Base-by-base conservation (phyloP, 2,797 vertebrate genomes). In the Myripristis murdjan region DNA sequence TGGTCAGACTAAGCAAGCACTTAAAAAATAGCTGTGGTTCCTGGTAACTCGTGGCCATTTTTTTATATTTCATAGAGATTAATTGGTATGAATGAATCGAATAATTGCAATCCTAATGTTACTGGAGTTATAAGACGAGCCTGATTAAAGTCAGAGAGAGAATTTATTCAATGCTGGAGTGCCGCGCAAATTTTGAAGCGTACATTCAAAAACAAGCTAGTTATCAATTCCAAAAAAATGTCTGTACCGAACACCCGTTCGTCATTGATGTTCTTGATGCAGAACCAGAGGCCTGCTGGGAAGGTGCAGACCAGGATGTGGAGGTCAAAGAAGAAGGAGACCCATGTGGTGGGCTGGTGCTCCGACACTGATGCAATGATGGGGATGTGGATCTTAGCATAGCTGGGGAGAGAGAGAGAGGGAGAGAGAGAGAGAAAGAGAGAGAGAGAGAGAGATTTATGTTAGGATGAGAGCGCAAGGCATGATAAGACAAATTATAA, bases 311-410 rank as follows among this genome's bases (percentile, higher is more conserved):
- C 97, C 90, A 99, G 94, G 94, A 99, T 99, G 95, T 99, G 98
- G 53, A 99, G 97, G 94, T 99, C 98, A 87, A 99, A 99, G 95
- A 99, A 99, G 95, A 99, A 99, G 82, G 98, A 99, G 75, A 99
- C 98, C 98, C 98, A 99, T 43, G 98, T 99, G 51, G 97, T 99
- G 72, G 97, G 98, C 82, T 99, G 98, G 95, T 99, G 98, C 89
- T 99, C 98, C 35, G 98, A 99, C 82, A 99, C 97, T 0, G 98
- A 99, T 22, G 98, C 98, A 80, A 99, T 99, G 94, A 99, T 99
- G 80, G 98, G 98, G 93, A 99, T 99, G 94, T 99, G 98, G 95
- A 99, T 99, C 95, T 99, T 99, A 74, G 98, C 98, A 74, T 99
- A 99, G 91, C 98, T 99, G 93, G 10, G 28, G 3, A 8, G 67